phyloP scores from a whole-genome alignment of 2,888 invertebrate species.

The Amphipoea lucens region DNA sequence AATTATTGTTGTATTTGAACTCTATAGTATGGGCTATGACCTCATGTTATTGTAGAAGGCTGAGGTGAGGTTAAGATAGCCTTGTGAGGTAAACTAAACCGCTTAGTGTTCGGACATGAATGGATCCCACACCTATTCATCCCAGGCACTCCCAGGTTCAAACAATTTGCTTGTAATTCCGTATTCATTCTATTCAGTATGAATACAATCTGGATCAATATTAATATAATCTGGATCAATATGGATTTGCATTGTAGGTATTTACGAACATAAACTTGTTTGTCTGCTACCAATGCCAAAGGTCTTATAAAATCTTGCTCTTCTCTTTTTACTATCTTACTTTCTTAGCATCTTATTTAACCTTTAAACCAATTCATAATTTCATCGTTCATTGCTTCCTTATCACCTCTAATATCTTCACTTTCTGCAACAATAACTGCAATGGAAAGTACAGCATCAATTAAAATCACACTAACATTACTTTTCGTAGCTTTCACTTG shows the following conservation, averaged over 20 bases:
- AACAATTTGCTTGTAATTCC: constrained; percentile 25
- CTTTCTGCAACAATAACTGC: background rate
- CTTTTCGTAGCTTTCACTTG: constrained; percentile 58
- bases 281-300: constrained; percentile 19
- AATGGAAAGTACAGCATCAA: constrained; percentile 40
- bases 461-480: constrained; percentile 54
- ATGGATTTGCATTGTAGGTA: constrained; percentile 26
- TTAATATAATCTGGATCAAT: constrained; percentile 23
- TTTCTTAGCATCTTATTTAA: background rate
- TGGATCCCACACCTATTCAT: constrained; percentile 18
- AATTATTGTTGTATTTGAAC: background rate
- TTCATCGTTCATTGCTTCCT: background rate
- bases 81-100: constrained; percentile 28
- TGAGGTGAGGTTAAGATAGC: constrained; percentile 7
- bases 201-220: background rate
- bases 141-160: background rate
- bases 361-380: background rate
- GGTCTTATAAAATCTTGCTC: constrained; percentile 7
- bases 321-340: background rate
- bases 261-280: constrained; percentile 36
- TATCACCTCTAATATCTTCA: no score
- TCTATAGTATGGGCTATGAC: background rate
- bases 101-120: constrained; percentile 29
- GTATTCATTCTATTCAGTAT: constrained; percentile 30
- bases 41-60: background rate